Percentiles rank a stretch among this genome's conserved stretches.
Conservation (phyloP, 1,140 invertebrate genomes). For the Drosophila mauritiana region DNA sequence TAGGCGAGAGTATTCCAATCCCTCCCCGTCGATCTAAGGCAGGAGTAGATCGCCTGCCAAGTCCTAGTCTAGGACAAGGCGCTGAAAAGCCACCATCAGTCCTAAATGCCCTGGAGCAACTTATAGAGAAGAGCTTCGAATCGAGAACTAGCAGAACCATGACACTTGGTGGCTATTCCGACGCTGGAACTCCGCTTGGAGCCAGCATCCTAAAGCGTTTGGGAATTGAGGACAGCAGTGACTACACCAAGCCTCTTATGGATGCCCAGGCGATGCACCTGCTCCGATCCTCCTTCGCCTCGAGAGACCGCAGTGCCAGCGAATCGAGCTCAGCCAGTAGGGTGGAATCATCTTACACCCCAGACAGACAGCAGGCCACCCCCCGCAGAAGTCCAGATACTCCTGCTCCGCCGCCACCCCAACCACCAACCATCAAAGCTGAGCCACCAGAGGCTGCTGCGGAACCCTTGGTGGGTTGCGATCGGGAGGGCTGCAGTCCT, state of each 20-base stretch:
- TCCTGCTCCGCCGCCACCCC: slow-evolving; percentile 35
- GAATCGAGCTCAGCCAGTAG: slow-evolving; percentile 94
- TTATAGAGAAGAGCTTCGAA: slow-evolving; percentile 99
- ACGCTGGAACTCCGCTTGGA: slow-evolving; percentile 89
- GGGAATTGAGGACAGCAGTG: slow-evolving; percentile 97
- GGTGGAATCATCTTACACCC: slow-evolving; percentile 89
- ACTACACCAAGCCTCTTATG: slow-evolving; percentile 95
- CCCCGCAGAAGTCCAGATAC: slow-evolving; percentile 90
- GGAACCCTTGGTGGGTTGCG: slow-evolving; percentile 19
- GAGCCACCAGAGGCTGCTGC: slow-evolving; percentile 66
- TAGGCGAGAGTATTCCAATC: slow-evolving; percentile 89
- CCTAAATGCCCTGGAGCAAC: slow-evolving; percentile 96
- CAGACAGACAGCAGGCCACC: slow-evolving; percentile 88
- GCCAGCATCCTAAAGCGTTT: slow-evolving; percentile 95
- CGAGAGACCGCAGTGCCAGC: slow-evolving; percentile 92
- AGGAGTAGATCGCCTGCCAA: slow-evolving; percentile 82
- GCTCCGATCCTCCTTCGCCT: slow-evolving; percentile 88
- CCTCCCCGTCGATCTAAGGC: slow-evolving; percentile 62
- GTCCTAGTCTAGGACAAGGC: slow-evolving; percentile 86
- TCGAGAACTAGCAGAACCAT: slow-evolving; percentile 87
- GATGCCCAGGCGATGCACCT: slow-evolving; percentile 94
- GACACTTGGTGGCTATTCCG: slow-evolving; percentile 66
- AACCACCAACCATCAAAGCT: slow-evolving; percentile 59
- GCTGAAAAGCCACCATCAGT: slow-evolving; percentile 90
- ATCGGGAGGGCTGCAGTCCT: slow-evolving; percentile 8